Base-by-base conservation (phyloP, 2,888 invertebrate species). In the Blastobasis adustella region DNA sequence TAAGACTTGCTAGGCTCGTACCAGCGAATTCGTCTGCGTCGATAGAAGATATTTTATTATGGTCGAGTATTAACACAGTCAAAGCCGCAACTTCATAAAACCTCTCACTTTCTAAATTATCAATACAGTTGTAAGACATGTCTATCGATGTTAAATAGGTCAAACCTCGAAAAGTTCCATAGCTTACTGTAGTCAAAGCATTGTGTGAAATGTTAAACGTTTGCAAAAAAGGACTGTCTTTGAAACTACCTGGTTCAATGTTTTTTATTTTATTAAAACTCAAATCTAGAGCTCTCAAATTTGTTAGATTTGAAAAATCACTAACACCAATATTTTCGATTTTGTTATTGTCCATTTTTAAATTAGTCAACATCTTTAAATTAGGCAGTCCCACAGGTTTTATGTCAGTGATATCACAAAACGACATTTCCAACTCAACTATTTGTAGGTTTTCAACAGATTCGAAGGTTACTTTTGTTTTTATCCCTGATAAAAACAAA, bases 121-220 rank as follows among this genome's bases (percentile, higher is more conserved):
- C 59, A 1, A 84, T 69, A 9, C 57, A 52, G 58, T 84, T 84
- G 48, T 61, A 79, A 4, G 83, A 82, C 52, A 82, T 58, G 57
- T 84, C 82, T 53, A 84, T 57, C 6, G 62, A 61, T 10, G 58
- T 54, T 49, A 84, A 66, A 51, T 66, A 60, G 9, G 59, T 53
- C 6, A 82, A 57, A 4, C 80, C 79, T 7, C 62, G 66, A 51
- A 82, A 78, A 47, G 75, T 70, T 23, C 83, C 83, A 54, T 78
- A 83, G 10, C 65, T 65, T 10, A 83, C 51, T 37, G 56, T 53
- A 0, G 57, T 56, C 41, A 83, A 59, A 8, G 37, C 58, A 53
- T 83, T 83, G 55, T 82, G 79, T 10, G 83, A 83, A 50, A 83
- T 56, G 50, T 81, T 82, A 4, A 83, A 60, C 5, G 47, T 52